Evolutionary conservation across 2,888 invertebrate genomes (phyloP).

Genomic region (Gandaritis pyraliata): DNA sequence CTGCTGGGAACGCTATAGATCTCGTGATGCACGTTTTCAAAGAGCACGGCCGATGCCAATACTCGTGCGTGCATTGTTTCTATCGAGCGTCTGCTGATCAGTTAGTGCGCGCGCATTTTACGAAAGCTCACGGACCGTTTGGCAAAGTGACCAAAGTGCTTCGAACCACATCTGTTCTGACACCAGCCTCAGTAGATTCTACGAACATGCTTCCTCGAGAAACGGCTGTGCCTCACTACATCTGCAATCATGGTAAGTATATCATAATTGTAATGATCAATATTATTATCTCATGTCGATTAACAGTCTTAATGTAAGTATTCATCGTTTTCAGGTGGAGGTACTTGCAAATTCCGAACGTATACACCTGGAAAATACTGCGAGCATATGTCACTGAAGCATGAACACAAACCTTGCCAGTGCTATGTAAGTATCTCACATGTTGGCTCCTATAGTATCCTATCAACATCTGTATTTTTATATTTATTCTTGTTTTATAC

Average conservation of each 20-base stretch:
- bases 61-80: conserved; percentile 87
- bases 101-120: conserved; percentile 85
- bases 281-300: background rate
- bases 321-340: conserved; percentile 40
- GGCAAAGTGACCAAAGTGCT: conserved; percentile 47
- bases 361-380: conserved; percentile 66
- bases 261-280: background rate
- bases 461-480: background rate
- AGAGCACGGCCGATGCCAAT: conserved; percentile 85
- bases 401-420: conserved; percentile 47
- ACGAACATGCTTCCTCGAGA: conserved; percentile 57
- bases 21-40: conserved; percentile 85
- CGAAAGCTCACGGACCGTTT: conserved; percentile 57
- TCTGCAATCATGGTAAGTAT: conserved; percentile 62
- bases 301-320: background rate
- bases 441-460: too few relatives aligned
- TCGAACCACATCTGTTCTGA: conserved; percentile 46
- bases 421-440: conserved; percentile 63
- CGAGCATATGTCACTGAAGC: conserved; percentile 64
- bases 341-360: conserved; percentile 62
- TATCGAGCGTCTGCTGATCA: conserved; percentile 86
- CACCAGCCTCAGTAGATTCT: conserved; percentile 41
- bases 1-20: conserved; percentile 61
- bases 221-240: conserved; percentile 64
- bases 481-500: conserved; percentile 32